A percentile compares a stretch with the other conserved stretches of the same genome.
phyloP scores from a whole-genome alignment of 1,140 invertebrate species.

The Chrysopa pallens region DNA sequence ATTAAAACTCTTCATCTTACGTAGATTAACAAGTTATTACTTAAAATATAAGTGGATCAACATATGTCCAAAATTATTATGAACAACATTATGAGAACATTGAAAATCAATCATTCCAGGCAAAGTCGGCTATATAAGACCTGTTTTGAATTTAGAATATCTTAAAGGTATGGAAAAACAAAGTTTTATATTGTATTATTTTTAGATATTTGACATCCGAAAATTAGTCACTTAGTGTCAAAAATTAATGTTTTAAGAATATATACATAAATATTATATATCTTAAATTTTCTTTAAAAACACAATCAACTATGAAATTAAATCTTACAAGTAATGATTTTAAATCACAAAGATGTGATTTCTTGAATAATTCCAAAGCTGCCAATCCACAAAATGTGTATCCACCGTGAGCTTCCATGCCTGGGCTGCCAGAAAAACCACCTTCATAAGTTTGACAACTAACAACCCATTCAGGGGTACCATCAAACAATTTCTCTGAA shows the following conservation, averaged over 20 bases:
- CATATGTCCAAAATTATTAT: too few species aligned
- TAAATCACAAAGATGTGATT: constrained; percentile 62
- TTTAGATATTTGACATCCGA: too few species aligned
- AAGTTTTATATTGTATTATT: too few species aligned
- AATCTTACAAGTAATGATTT: constrained; percentile 50
- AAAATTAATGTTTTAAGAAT: neutral
- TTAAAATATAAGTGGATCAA: too few species aligned
- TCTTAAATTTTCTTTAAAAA: neutral
- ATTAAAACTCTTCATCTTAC: too few species aligned
- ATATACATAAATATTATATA: neutral
- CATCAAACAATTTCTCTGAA: constrained; percentile 55
- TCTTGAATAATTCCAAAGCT: constrained; percentile 62
- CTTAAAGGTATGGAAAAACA: too few species aligned
- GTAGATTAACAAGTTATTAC: too few species aligned
- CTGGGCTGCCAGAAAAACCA: constrained; percentile 86
- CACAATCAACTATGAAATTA: constrained; percentile 1
- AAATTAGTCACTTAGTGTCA: neutral
- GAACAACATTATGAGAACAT: too few species aligned
- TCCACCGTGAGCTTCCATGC: constrained; percentile 95
- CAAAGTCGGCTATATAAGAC: too few species aligned
- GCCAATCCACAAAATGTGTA: constrained; percentile 95
- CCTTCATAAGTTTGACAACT: constrained; percentile 97
- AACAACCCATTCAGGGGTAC: constrained; percentile 79
- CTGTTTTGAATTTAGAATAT: neutral
- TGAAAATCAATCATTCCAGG: too few species aligned